Evolutionary conservation across 2,797 vertebrate genomes (phyloP).

Genomic region (Perodicticus potto): DNA sequence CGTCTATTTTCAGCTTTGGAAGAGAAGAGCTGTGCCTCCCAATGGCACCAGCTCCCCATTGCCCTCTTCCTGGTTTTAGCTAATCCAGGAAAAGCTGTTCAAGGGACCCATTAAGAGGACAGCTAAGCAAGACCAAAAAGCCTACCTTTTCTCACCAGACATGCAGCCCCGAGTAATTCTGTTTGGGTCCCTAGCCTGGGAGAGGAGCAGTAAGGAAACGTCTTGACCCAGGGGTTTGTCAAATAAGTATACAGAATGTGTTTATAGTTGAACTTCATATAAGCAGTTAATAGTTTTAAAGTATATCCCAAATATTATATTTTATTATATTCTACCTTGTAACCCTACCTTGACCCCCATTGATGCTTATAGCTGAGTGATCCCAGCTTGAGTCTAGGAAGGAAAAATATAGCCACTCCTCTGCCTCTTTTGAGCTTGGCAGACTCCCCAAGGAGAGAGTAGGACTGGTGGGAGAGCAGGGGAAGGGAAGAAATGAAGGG

Average conservation of each 20-base stretch:
- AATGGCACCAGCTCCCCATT: not conserved
- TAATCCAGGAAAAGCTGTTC: not conserved
- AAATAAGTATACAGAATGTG: not conserved
- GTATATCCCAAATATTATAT: not conserved
- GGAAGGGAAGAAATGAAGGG: not conserved
- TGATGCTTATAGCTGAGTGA: not conserved
- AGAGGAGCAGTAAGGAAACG: not conserved
- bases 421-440: too few relatives aligned
- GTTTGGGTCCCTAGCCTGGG: not conserved
- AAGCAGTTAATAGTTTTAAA: not conserved
- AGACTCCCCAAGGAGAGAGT: not conserved
- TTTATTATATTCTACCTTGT: not conserved
- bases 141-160: not conserved
- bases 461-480: not conserved
- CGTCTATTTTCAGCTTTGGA: not conserved
- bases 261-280: not conserved
- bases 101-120: not conserved
- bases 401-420: not conserved
- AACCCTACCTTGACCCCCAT: not conserved
- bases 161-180: not conserved
- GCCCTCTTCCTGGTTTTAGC: not conserved
- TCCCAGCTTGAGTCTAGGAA: not conserved
- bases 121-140: not conserved
- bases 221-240: not conserved
- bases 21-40: not conserved